phyloP scores from a whole-genome alignment of 30 jellyfish, hydroid and myxozoan species.

The Pelagia noctiluca region DNA sequence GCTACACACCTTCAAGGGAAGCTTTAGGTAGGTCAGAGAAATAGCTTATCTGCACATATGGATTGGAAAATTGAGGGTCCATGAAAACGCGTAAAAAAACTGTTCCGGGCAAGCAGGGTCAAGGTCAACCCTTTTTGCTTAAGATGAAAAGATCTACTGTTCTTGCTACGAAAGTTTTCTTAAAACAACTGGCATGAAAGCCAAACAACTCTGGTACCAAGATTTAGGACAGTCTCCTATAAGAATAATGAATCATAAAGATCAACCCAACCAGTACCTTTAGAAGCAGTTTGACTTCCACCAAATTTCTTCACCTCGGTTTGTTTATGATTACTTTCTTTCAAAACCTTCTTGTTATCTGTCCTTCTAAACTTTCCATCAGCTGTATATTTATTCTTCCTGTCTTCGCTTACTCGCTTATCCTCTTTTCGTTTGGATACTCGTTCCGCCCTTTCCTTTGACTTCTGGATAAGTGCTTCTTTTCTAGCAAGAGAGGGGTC shows the following conservation, averaged over 20 bases:
- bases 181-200: too few species aligned
- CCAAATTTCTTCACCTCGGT: slow-evolving; percentile 2
- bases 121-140: too few species aligned
- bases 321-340: slow-evolving; percentile 17
- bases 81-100: too few species aligned
- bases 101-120: too few species aligned
- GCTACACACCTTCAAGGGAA: too few species aligned
- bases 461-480: slow-evolving; percentile 5
- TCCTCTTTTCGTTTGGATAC: slow-evolving; percentile 6
- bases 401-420: background rate
- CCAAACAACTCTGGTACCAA: background rate
- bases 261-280: too few species aligned
- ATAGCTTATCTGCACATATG: too few species aligned
- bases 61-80: too few species aligned
- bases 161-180: too few species aligned
- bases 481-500: background rate
- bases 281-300: background rate
- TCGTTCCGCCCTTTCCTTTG: slow-evolving; percentile 43
- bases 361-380: slow-evolving; percentile 37
- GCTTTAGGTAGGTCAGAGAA: too few species aligned
- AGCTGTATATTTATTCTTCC: slow-evolving; percentile 12
- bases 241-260: background rate
- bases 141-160: too few species aligned
- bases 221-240: background rate
- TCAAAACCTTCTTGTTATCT: slow-evolving; percentile 1